These are phyloP conservation scores for Formica selysi DNA, from an alignment of 1,140 invertebrate genomes.

Conservation along the genomic window DNA sequence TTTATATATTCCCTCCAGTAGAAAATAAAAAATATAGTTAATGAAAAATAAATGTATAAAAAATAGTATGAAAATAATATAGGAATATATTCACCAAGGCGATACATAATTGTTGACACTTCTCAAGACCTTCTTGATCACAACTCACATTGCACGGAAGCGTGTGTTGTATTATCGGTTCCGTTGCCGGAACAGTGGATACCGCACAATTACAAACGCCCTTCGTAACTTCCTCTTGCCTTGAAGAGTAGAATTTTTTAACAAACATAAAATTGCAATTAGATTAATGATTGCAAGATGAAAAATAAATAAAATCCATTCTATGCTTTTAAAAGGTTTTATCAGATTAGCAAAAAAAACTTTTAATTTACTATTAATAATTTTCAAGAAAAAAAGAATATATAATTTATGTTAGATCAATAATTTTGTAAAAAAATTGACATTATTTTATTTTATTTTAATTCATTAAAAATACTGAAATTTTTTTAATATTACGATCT, in stretches of 20 bases:
- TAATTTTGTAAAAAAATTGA: neutral
- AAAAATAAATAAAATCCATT: conserved; percentile 21
- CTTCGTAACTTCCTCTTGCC: conserved; percentile 29
- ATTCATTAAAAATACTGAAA: neutral
- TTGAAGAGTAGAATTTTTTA: conserved; percentile 29
- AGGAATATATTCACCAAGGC: conserved; percentile 66
- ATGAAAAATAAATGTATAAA: neutral
- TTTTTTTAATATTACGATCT: neutral
- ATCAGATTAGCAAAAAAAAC: neutral
- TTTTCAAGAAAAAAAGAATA: neutral
- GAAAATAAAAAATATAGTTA: neutral
- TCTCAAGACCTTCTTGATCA: conserved; percentile 63
- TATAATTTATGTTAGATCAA: neutral
- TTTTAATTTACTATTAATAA: neutral
- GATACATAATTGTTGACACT: conserved; percentile 70
- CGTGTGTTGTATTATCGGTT: conserved; percentile 72
- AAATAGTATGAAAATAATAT: neutral
- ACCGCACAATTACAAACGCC: conserved; percentile 71
- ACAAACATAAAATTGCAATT: conserved; percentile 5
- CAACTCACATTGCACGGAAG: conserved; percentile 71
- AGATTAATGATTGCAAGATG: neutral
- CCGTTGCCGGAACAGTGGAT: conserved; percentile 49
- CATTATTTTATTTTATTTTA: neutral
- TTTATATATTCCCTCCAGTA: neutral
- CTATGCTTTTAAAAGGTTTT: neutral